Percentiles rank a stretch among this genome's conserved stretches.
phyloP scores from a whole-genome alignment of 2,888 invertebrate genomes.

The Oeneis ivallda region DNA sequence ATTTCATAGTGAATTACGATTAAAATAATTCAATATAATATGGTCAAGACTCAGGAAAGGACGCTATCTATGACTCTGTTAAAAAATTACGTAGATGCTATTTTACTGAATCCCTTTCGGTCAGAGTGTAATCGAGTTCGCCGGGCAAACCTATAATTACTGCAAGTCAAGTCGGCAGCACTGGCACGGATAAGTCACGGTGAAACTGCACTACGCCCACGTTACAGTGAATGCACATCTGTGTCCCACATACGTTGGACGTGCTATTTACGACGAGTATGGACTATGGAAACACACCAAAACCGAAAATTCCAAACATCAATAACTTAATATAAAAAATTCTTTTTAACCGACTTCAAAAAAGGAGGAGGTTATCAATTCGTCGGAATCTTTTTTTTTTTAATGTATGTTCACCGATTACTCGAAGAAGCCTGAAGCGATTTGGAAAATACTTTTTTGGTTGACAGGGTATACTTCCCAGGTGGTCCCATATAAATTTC shows the following conservation, averaged over 20 bases:
- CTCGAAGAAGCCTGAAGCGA: no score
- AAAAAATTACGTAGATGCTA: background rate
- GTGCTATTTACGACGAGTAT: constrained; percentile 56
- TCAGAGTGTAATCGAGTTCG: constrained; percentile 13
- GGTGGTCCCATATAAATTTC: no score
- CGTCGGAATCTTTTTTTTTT: no score
- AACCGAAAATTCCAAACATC: no score
- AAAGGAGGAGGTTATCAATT: no score
- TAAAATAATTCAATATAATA: no score
- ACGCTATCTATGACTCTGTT: background rate
- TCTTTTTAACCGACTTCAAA: no score
- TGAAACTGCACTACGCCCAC: constrained; percentile 27
- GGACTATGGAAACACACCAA: background rate
- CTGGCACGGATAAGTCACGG: constrained; percentile 30
- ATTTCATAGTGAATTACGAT: no score
- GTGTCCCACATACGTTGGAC: constrained; percentile 62
- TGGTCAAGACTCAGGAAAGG: background rate
- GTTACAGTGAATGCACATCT: constrained; percentile 54
- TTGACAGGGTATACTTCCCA: no score
- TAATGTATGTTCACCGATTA: no score
- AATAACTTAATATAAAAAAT: no score
- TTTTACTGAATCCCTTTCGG: constrained; percentile 2
- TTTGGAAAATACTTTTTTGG: no score
- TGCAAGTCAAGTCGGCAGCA: constrained; percentile 26
- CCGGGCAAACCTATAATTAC: constrained; percentile 28